Evolutionary conservation across 53 echinoderm and acorn worm species (phyloP).

Genomic region (Astropecten irregularis): DNA sequence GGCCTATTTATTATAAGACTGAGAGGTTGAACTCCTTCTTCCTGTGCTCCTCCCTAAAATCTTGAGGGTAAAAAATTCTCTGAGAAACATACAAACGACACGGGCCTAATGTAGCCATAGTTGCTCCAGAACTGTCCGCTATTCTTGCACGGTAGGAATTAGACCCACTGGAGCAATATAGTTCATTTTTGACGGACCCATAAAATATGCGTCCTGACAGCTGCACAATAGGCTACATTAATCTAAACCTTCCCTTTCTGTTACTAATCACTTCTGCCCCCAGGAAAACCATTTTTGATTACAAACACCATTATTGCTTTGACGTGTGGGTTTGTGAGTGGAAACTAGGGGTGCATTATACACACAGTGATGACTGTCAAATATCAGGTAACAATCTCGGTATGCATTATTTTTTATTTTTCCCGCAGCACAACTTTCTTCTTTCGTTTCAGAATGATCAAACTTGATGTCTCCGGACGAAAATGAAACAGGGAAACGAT

Average conservation of each 20-base stretch:
- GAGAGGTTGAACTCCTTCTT: too few species aligned
- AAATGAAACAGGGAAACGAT: background rate
- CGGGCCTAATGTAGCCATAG: too few species aligned
- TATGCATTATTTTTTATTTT: background rate
- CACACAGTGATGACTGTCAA: too few species aligned
- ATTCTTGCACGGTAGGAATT: too few species aligned
- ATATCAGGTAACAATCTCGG: background rate
- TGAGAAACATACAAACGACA: too few species aligned
- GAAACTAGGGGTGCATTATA: too few species aligned
- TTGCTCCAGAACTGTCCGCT: background rate
- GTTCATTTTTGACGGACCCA: constrained; percentile 43
- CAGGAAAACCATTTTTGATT: constrained; percentile 30
- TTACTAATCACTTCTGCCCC: constrained; percentile 39
- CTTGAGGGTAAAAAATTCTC: too few species aligned
- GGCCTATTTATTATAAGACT: too few species aligned
- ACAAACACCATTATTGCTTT: constrained; percentile 38
- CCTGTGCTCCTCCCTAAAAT: too few species aligned
- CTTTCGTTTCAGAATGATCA: background rate
- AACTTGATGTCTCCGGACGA: background rate
- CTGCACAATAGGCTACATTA: constrained; percentile 20
- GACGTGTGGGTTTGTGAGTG: background rate
- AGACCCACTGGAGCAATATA: constrained; percentile 10
- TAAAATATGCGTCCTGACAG: constrained; percentile 33
- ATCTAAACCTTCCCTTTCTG: constrained; percentile 35
- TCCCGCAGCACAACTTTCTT: background rate